These are phyloP conservation scores for Hypocryptadius cinnamomeus DNA, from an alignment of 2,113 vertebrate genomes.

Conservation along the genomic window DNA sequence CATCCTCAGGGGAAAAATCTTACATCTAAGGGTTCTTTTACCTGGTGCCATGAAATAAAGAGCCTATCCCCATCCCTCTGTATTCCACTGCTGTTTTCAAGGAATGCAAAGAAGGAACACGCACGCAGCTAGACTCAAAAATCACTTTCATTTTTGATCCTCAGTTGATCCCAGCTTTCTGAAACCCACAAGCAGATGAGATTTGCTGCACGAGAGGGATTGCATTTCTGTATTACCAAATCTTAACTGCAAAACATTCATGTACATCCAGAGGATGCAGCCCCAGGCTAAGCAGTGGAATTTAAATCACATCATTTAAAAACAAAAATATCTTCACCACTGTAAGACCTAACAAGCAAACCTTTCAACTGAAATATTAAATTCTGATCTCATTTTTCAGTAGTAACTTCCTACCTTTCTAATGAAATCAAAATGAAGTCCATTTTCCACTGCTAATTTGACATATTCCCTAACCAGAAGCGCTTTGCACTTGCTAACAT, in stretches of 20 bases:
- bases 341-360: not conserved
- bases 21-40: not conserved
- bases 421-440: not conserved
- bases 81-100: not conserved
- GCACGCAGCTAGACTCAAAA: not conserved
- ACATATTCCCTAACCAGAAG: not conserved
- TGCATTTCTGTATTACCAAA: not conserved
- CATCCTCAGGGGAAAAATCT: not conserved
- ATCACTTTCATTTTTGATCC: not conserved
- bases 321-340: not conserved
- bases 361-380: not conserved
- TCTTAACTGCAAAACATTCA: not conserved
- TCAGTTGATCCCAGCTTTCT: not conserved
- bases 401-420: not conserved
- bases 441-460: not conserved
- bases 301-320: not conserved
- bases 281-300: not conserved
- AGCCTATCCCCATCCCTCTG: not conserved
- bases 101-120: not conserved
- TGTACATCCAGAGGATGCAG: not conserved
- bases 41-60: not conserved
- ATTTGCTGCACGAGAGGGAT: not conserved
- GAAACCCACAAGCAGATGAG: not conserved
- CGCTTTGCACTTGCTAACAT: not conserved
- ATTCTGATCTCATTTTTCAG: not conserved